Percentiles rank a stretch among this genome's conserved stretches.
Conservation (phyloP, 1,140 invertebrate species). For the Manduca sexta region DNA sequence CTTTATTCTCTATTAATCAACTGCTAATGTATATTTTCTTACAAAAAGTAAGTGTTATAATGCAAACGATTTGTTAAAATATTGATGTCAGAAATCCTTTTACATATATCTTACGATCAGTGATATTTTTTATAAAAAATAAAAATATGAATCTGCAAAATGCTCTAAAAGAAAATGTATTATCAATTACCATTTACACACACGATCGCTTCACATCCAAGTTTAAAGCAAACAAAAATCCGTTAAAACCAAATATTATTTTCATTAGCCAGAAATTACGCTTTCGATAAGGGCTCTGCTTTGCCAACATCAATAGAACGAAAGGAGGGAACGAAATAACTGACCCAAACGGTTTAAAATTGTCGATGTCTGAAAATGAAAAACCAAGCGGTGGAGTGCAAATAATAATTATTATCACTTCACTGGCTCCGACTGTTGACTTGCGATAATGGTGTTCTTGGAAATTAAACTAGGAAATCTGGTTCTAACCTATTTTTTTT, state of each 20-base stretch:
- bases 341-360: constrained; percentile 2
- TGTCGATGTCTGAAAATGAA: background rate
- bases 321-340: background rate
- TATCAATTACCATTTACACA: too few species aligned
- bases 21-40: too few species aligned
- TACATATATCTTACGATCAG: too few species aligned
- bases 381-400: constrained; percentile 1
- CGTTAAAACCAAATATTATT: background rate
- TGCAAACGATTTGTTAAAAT: too few species aligned
- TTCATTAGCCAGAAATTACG: background rate
- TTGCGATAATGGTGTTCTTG: background rate
- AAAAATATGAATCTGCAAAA: background rate
- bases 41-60: too few species aligned
- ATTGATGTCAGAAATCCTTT: too few species aligned
- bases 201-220: too few species aligned
- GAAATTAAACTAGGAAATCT: constrained; percentile 2
- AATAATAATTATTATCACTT: constrained; percentile 9
- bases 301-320: background rate
- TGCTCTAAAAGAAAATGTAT: too few species aligned
- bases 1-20: too few species aligned
- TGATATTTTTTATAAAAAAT: too few species aligned
- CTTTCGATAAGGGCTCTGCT: background rate
- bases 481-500: too few species aligned
- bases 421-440: background rate
- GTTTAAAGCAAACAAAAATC: constrained; percentile 1